Evolutionary conservation across 2,888 invertebrate genomes (phyloP), one percentile per base, ranked within the genome.

Genomic region (Pteria penguin): DNA sequence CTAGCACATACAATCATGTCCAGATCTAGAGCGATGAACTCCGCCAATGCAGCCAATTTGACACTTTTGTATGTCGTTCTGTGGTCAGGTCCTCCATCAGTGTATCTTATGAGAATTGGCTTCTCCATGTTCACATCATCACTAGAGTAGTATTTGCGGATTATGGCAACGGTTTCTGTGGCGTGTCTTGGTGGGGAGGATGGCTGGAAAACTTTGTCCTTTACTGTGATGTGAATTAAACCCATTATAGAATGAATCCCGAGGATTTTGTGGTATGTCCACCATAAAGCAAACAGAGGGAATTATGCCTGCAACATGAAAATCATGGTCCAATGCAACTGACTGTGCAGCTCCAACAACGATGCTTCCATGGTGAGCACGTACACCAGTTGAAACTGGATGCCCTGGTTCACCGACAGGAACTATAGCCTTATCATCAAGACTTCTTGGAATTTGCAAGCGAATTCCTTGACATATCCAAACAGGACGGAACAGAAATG

Each of bases 341-440:
- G 45, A 11, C 57, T 29, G 31, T 14, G 8, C n/a, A 1, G 11
- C n/a, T 26, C 18, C 22, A 4, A 26, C 22, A 29, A 71, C 63
- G 2, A 76, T 2, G 14, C 24, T 66, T 26, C 71, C 57, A 36
- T 74, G 66, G 24, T 76, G 72, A 18, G 57, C 11, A 4, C 72
- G 36, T 1, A 62, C 78, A 3, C 67, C 72, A 18, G 82, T 69
- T 45, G 77, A 65, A 18, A 78, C 63, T 14, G 78, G 61, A 18
- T 70, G 26, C 8, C 33, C 68, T 24, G 78, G 75, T 31, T 80
- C 73, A 0, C 81, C 76, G 26, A 79, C 68, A 27, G 75, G 81
- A 22, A 79, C 67, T n/a, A 81, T 71, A 1, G 79, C 77, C 24
- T 77, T 81, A 58, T 81, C 79, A 63, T 79, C 77, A 5, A 81